Conservation (phyloP, 2,888 invertebrate genomes). For the Perizoma flavofasciatum region DNA sequence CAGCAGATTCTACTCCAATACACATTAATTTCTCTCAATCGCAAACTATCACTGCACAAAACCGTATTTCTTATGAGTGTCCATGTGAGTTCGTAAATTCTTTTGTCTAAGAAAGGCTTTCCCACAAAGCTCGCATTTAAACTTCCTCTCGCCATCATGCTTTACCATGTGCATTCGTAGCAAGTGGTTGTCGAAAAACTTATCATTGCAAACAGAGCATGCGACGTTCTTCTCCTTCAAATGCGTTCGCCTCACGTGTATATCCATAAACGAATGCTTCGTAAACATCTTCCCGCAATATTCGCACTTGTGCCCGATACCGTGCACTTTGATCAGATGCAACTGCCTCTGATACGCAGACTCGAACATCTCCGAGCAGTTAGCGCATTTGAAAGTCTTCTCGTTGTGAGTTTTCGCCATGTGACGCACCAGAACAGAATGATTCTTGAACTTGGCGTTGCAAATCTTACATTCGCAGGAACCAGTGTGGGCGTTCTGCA, state of each 20-base stretch:
- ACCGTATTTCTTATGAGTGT: conserved; percentile 75
- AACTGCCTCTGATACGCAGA: conserved; percentile 80
- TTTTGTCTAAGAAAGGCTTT: conserved; percentile 83
- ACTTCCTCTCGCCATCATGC: conserved; percentile 81
- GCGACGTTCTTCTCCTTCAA: conserved; percentile 73
- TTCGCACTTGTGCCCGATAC: conserved; percentile 70
- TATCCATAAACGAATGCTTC: conserved; percentile 74
- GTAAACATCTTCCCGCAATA: conserved; percentile 75
- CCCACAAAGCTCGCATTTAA: conserved; percentile 83
- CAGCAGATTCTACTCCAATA: too few species aligned
- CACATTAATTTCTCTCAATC: too few species aligned
- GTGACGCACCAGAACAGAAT: conserved; percentile 67
- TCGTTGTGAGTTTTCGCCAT: conserved; percentile 69
- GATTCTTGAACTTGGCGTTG: conserved; percentile 66
- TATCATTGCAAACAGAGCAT: conserved; percentile 70
- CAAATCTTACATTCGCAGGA: conserved; percentile 66
- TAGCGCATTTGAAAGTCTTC: conserved; percentile 69
- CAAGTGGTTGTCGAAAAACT: conserved; percentile 72
- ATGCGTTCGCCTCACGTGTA: conserved; percentile 72
- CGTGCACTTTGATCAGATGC: conserved; percentile 78
- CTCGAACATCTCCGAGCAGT: conserved; percentile 74
- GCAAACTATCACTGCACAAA: conserved; percentile 45
- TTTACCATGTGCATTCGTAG: conserved; percentile 78
- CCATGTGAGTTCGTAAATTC: conserved; percentile 83
- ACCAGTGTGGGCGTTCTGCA: conserved; percentile 66